Evolutionary conservation across 2,888 invertebrate species (phyloP), one percentile per base, ranked within the genome.

Genomic region (Drosophila sordidula): DNA sequence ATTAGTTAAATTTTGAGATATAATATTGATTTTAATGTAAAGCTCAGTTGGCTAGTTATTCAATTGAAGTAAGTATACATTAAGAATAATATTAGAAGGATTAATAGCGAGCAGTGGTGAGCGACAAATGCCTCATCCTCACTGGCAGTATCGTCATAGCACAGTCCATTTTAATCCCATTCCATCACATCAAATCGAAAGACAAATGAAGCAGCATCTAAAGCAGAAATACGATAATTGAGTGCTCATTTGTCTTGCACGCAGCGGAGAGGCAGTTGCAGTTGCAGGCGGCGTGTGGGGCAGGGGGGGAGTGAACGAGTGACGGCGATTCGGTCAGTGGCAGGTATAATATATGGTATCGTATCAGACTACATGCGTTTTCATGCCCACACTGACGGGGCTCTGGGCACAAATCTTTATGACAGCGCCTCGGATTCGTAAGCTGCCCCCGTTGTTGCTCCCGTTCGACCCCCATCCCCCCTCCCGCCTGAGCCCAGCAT

Each of bases 161-260:
- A 39, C 54, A 54, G 22, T 1, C 34, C 41, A 57, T 42, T 39
- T 41, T 16, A 41, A 16, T 42, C 38, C 72, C 55, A 75, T 64
- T 70, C 75, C 65, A 71, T 71, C 75, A 68, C 72, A 75, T 69
- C 51, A 50, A 51, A 58, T 62, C 62, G 64, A 70, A 82, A 85
- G 78, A 83, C 80, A 82, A 87, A 84, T 84, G 87, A 87, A 87
- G 78, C 76, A 78, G 81, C 75, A 61, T 69, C 84, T 66, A 83
- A 83, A 84, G 80, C 85, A 83, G 82, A 83, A 80, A 87, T 87
- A 87, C 87, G 87, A 87, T 83, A 83, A 83, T 83, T 87, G 82
- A 87, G 82, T 84, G 87, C 84, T 83, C 82, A 83, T 83, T 83
- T 83, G 87, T 83, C 82, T 83, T 83, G 78, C 76, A 76, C 68